These are phyloP conservation scores for Drosophila nr. perissopoda DNA, from an alignment of 2,888 invertebrate genomes.

Conservation along the genomic window DNA sequence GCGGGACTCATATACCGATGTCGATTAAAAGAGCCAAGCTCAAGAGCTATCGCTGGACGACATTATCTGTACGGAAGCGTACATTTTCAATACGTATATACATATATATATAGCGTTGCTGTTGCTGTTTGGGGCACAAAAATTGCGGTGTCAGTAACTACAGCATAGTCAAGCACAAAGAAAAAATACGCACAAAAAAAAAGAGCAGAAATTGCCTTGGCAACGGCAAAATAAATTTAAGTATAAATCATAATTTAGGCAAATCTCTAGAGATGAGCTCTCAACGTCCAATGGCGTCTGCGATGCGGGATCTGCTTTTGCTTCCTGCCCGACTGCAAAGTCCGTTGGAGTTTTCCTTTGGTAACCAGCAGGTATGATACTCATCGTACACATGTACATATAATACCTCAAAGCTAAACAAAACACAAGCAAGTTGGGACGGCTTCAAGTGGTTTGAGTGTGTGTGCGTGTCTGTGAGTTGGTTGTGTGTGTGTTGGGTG, in stretches of 20 bases:
- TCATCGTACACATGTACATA: slow-evolving; percentile 19
- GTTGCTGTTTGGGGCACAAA: slow-evolving; percentile 15
- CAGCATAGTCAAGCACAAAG: slow-evolving; percentile 17
- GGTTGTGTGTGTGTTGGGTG: slow-evolving; percentile 20
- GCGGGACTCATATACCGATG: slow-evolving; percentile 63
- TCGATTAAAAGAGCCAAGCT: slow-evolving; percentile 60
- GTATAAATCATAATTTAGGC: slow-evolving; percentile 79
- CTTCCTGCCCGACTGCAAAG: slow-evolving; percentile 9
- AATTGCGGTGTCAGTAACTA: slow-evolving; percentile 61
- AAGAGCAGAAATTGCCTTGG: slow-evolving; percentile 31
- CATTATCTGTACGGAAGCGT: slow-evolving; percentile 43
- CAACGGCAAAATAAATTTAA: slow-evolving; percentile 52
- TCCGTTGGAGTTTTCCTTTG: slow-evolving; percentile 6
- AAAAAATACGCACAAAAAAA: slow-evolving; percentile 11
- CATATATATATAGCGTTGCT: background rate
- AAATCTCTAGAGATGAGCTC: slow-evolving; percentile 78
- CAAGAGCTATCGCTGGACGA: slow-evolving; percentile 14
- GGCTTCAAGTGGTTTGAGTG: slow-evolving; percentile 19
- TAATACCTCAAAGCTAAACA: slow-evolving; percentile 75
- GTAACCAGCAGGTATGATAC: slow-evolving; percentile 54
- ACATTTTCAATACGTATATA: slow-evolving; percentile 38
- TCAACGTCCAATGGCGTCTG: slow-evolving; percentile 51
- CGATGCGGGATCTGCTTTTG: slow-evolving; percentile 36
- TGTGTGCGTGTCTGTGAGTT: slow-evolving; percentile 25
- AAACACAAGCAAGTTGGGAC: slow-evolving; percentile 56